A percentile compares a stretch with the other conserved stretches of the same genome.
phyloP scores from a whole-genome alignment of 2,797 vertebrate genomes.

The Myoxocephalus aenaeus region DNA sequence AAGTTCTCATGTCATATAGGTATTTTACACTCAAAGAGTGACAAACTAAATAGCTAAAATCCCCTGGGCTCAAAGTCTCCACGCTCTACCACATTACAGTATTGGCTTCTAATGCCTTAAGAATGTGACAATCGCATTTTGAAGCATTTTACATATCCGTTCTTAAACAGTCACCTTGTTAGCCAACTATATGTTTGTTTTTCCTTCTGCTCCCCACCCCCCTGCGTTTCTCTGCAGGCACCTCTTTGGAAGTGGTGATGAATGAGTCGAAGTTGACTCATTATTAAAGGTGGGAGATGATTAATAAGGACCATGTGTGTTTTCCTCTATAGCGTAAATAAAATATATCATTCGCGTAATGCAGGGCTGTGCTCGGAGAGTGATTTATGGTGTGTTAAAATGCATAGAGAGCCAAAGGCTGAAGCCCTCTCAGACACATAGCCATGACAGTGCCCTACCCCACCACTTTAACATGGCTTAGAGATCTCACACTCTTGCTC shows the following conservation, averaged over 20 bases:
- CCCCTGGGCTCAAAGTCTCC: slow-evolving; percentile 70
- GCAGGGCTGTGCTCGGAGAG: slow-evolving; percentile 81
- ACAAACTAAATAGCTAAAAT: slow-evolving; percentile 83
- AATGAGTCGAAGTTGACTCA: slow-evolving; percentile 89
- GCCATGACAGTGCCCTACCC: slow-evolving; percentile 84
- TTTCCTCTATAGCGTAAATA: slow-evolving; percentile 92
- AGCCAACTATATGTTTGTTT: slow-evolving; percentile 81
- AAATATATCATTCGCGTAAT: slow-evolving; percentile 94
- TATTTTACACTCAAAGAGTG: slow-evolving; percentile 80
- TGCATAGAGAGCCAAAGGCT: slow-evolving; percentile 88
- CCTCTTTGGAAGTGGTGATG: slow-evolving; percentile 86
- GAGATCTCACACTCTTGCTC: slow-evolving; percentile 76
- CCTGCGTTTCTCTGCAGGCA: slow-evolving; percentile 78
- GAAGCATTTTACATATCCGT: slow-evolving; percentile 70
- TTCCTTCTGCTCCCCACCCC: slow-evolving; percentile 64
- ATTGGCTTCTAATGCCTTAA: slow-evolving; percentile 73
- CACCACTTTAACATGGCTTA: slow-evolving; percentile 73
- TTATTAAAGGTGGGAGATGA: slow-evolving; percentile 92
- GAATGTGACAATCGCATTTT: slow-evolving; percentile 79
- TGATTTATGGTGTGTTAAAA: slow-evolving; percentile 90
- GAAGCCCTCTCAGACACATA: slow-evolving; percentile 83
- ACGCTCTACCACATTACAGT: slow-evolving; percentile 65
- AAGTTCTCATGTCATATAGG: slow-evolving; percentile 80
- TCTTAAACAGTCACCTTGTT: slow-evolving; percentile 78
- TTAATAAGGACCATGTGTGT: slow-evolving; percentile 91